These are phyloP conservation scores for Scolanthus callimorphus DNA, from an alignment of 92 coral and sea anemone species.

Conservation along the genomic window DNA sequence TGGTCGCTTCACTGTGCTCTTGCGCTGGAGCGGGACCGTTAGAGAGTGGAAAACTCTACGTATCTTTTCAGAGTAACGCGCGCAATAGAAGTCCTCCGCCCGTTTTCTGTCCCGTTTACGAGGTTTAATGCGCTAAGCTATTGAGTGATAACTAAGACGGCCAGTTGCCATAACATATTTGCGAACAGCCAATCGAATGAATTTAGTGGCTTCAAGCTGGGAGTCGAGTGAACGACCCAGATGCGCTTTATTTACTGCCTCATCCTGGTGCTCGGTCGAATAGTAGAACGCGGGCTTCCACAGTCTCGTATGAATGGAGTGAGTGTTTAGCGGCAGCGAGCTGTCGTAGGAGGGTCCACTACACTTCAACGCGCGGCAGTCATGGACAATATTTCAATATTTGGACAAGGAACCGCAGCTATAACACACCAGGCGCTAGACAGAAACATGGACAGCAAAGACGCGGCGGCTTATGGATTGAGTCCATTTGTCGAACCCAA, in stretches of 20 bases:
- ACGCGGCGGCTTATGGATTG: conserved; percentile 43
- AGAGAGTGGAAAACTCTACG: too few species aligned
- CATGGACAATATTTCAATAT: conserved; percentile 47
- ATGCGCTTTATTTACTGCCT: conserved; percentile 49
- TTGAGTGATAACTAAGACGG: conserved; percentile 80
- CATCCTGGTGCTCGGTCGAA: conserved; percentile 30
- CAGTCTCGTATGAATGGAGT: conserved; percentile 3
- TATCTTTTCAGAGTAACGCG: too few species aligned
- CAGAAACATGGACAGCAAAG: conserved; percentile 64
- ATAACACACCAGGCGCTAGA: conserved; percentile 29
- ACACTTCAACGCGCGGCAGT: not conserved
- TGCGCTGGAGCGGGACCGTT: not conserved
- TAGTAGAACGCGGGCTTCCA: conserved; percentile 21
- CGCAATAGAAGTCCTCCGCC: too few species aligned
- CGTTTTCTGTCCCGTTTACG: too few species aligned
- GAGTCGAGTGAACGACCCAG: conserved; percentile 78
- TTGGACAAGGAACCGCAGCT: conserved; percentile 35
- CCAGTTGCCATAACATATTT: conserved; percentile 85
- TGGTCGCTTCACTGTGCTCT: not conserved
- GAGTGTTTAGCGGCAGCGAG: conserved; percentile 10
- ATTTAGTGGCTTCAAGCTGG: conserved; percentile 83
- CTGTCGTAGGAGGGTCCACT: not conserved
- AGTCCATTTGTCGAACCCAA: conserved; percentile 69
- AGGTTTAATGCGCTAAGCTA: too few species aligned
- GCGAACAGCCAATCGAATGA: conserved; percentile 86